Conservation (phyloP, 2,113 vertebrate species). For the Engystomops pustulosus region DNA sequence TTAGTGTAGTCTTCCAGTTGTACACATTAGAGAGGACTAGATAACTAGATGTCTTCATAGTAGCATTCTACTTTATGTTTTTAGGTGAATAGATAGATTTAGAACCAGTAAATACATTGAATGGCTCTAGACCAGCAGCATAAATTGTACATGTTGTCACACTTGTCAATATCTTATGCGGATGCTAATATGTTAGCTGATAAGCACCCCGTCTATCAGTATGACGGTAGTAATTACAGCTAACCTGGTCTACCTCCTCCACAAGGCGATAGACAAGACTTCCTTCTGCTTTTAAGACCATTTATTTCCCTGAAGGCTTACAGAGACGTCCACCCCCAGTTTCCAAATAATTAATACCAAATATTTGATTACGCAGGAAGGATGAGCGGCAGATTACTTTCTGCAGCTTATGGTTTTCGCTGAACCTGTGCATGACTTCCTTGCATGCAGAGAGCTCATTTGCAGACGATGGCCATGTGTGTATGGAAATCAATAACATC, state of each 20-base stretch:
- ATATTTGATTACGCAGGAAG: conserved; percentile 38
- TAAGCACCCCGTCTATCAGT: background rate
- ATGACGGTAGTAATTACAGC: background rate
- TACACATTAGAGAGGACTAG: background rate
- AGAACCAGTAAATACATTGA: background rate
- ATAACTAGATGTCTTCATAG: background rate
- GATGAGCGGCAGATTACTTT: conserved; percentile 4
- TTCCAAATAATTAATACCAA: conserved; percentile 42
- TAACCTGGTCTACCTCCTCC: conserved; percentile 14
- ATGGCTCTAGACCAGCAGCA: background rate
- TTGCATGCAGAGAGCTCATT: conserved; percentile 56
- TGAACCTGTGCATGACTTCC: conserved; percentile 45
- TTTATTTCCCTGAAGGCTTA: conserved; percentile 25
- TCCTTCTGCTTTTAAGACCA: background rate
- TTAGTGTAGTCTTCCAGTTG: background rate
- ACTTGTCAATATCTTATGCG: background rate
- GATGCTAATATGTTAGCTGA: background rate
- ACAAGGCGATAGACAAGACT: background rate
- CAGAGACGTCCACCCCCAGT: conserved; percentile 16
- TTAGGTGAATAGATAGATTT: background rate
- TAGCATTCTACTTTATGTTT: background rate
- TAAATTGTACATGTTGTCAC: background rate
- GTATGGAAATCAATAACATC: conserved; percentile 55
- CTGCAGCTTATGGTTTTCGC: background rate
- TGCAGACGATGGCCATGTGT: conserved; percentile 34